A percentile compares a stretch with the other conserved stretches of the same genome.
phyloP scores from a whole-genome alignment of 2,113 vertebrate species.

The Oreochromis niloticus region DNA sequence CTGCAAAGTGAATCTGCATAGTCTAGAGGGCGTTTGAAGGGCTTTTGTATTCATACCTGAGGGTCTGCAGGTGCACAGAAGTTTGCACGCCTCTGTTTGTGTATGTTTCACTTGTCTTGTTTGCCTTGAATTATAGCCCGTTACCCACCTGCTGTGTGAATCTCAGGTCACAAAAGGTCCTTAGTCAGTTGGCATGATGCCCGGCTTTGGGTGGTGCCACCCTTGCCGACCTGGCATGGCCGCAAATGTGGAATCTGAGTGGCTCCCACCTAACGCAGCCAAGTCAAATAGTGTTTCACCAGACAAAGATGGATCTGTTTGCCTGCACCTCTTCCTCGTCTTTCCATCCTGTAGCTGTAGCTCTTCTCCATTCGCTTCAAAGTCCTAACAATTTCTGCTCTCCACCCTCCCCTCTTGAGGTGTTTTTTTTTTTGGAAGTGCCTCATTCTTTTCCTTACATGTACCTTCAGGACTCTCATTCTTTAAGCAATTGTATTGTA shows the following conservation, averaged over 20 bases:
- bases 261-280: not conserved
- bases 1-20: not conserved
- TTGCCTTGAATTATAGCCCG: constrained; percentile 21
- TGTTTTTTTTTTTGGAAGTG: not conserved
- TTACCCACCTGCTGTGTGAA: constrained; percentile 46
- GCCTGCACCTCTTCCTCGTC: not conserved
- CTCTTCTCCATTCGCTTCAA: not conserved
- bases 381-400: not conserved
- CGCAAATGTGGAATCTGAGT: constrained; percentile 24
- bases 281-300: constrained; percentile 23
- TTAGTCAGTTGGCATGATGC: not conserved
- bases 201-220: constrained; percentile 9
- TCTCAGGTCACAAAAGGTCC: constrained; percentile 47
- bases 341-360: not conserved
- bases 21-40: constrained; percentile 38
- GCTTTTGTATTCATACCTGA: constrained; percentile 29
- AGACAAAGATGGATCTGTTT: constrained; percentile 38
- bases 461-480: not conserved
- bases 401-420: not conserved
- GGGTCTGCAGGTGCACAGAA: constrained; percentile 35
- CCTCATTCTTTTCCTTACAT: not conserved
- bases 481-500: constrained; percentile 14
- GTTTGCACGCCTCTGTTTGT: constrained; percentile 14
- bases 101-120: not conserved
- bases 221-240: constrained; percentile 9